Evolutionary conservation across 2,113 vertebrate genomes (phyloP), one percentile per base, ranked within the genome.

Genomic region (Emydura subglobosa): DNA sequence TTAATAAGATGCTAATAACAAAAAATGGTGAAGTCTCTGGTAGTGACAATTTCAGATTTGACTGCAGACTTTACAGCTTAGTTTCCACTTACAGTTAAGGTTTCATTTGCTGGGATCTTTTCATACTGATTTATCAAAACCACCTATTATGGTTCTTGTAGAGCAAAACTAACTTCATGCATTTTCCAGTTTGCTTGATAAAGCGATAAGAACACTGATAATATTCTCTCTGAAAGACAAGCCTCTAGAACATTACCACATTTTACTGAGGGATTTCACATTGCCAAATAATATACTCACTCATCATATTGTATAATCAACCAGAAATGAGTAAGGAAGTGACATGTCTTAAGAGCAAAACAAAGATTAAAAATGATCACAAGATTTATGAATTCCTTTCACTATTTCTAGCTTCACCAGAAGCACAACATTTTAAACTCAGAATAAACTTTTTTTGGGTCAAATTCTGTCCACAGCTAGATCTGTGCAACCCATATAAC

Each of bases 241-340:
- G 42, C 79, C 87, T 88, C 49, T 2, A 0, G 27, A 93, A 44
- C 0, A 0, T 19, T 51, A 83, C 76, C 65, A 87, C 85, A n/a
- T 2, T 2, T 5, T 0, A 4, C 11, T 57, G 83, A 83, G 72
- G 51, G 22, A 55, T n/a, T 84, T 91, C 90, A 89, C 65, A 78
- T 27, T 0, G 1, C 25, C 1, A 3, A 0, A 1, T 0, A 2
- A 47, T 0, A 4, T 24, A 5, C 6, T 89, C 87, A 42, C 85
- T 84, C 39, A 42, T 11, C n/a, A 27, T 76, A 10, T 0, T 1
- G 8, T 0, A 9, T 8, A 10, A 89, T 61, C 80, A 78, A 0
- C 14, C 88, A 95, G 53, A 74, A 76, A 80, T 34, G 42, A 81
- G 84, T 29, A 47, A 86, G n/a, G 59, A 87, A 83, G 6, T 39